phyloP scores from a whole-genome alignment of 2,797 vertebrate species.

The Halcyon leucocephala region DNA sequence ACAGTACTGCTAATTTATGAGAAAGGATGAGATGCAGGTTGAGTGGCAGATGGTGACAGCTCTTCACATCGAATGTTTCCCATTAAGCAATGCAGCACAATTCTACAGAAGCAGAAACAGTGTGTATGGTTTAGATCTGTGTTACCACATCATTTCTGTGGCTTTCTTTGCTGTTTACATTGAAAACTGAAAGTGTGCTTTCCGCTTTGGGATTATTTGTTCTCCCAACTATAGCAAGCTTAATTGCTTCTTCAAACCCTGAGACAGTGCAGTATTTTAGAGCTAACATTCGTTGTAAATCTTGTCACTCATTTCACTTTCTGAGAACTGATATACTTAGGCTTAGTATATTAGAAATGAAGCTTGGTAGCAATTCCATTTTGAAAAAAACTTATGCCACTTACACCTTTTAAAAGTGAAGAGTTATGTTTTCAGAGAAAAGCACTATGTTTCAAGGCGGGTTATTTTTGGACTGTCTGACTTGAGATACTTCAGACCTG shows the following conservation, averaged over 20 bases:
- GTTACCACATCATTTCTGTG: background rate
- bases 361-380: background rate
- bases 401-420: background rate
- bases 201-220: conserved; percentile 49
- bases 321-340: background rate
- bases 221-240: conserved; percentile 39
- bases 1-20: background rate
- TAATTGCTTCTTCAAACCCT: conserved; percentile 42
- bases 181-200: background rate
- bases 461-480: background rate
- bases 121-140: background rate
- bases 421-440: background rate
- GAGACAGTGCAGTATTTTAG: background rate
- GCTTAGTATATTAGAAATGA: background rate
- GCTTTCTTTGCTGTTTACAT: background rate
- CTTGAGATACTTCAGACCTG: background rate
- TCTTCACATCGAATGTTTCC: background rate
- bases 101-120: background rate
- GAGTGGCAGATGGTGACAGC: background rate
- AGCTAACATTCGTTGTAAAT: background rate
- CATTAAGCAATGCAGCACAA: background rate
- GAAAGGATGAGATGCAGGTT: background rate
- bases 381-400: background rate
- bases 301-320: conserved; percentile 15
- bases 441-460: background rate